Percentiles rank a stretch among this genome's conserved stretches.
Conservation (phyloP, 2,113 vertebrate genomes). For the Madoqua kirkii region DNA sequence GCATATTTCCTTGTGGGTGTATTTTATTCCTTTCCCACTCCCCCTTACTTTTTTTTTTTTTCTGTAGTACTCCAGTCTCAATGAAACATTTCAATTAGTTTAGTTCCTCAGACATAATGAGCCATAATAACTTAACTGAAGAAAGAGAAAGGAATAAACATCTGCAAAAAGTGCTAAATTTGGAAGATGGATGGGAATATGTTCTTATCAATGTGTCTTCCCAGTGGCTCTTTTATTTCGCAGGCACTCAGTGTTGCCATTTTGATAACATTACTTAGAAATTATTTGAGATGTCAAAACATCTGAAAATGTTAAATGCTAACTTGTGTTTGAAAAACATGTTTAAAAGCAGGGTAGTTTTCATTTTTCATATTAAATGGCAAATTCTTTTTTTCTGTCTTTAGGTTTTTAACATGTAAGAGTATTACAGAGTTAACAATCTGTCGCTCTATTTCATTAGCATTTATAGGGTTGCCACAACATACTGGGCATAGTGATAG, state of each 20-base stretch:
- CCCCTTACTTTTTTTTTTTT: slow-evolving; percentile 37
- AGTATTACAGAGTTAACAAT: neutral
- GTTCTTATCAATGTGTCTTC: slow-evolving; percentile 60
- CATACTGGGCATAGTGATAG: neutral
- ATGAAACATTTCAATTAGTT: slow-evolving; percentile 83
- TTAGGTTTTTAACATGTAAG: neutral
- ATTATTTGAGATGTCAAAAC: slow-evolving; percentile 2
- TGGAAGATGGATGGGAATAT: slow-evolving; percentile 67
- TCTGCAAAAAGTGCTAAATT: slow-evolving; percentile 74
- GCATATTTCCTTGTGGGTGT: neutral
- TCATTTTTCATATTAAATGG: neutral
- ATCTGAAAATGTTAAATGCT: neutral
- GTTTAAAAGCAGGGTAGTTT: neutral
- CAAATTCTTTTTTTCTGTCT: neutral
- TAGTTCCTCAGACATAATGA: slow-evolving; percentile 80
- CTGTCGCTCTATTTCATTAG: neutral
- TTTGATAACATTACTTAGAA: slow-evolving; percentile 56
- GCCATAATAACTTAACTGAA: slow-evolving; percentile 78
- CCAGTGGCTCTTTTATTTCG: slow-evolving; percentile 71
- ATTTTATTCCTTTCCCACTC: slow-evolving; percentile 32
- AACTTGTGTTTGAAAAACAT: neutral
- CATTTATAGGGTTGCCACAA: neutral
- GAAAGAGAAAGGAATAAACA: slow-evolving; percentile 77
- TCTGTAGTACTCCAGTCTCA: slow-evolving; percentile 76
- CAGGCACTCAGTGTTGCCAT: slow-evolving; percentile 52